Evolutionary conservation across 2,888 invertebrate genomes (phyloP), one percentile per base, ranked within the genome.

Genomic region (Hipparchia semele): DNA sequence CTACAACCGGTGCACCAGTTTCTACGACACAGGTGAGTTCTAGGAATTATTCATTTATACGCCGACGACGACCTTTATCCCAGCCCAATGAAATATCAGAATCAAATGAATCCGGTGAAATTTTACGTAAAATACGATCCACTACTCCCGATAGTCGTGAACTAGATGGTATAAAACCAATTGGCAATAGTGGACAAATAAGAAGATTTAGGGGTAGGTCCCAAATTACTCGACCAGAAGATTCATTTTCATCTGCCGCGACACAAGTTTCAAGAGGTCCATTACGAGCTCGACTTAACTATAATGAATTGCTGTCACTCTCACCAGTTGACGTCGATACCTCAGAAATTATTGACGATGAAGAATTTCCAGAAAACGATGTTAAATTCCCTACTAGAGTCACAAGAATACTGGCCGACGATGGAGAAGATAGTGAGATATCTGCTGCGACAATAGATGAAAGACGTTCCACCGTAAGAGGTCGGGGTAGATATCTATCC

Each of bases 11-110:
- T 67, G 79, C 86, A 1, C 80, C 87, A 9, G 80, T 86, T 8
- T 80, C 89, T 8, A 82, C 87, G 10, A 89, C 90, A 8, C 92
- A 93, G 95, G 95, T 95, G 91, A 95, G 95, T 94, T 87, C 88
- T 84, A 94, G 91, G 92, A 94, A 90, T 86, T 94, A 92, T 87
- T 83, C 90, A 86, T 90, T 90, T 77, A 84, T 92, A 77, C 90
- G 87, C 76, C 91, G 94, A 75, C 89, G 92, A 73, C 87, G 90
- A 77, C 91, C 91, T 70, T 75, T 90, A 69, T 80, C 85, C 59
- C 86, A 87, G 79, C 87, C 87, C 51, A 94, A 94, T 76, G 91
- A 93, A 84, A 90, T 93, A 84, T 82, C 87, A 79, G 91, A 92
- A 79, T 86, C 87, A 76, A 87, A 85, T 68, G 89, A 90, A 76